A percentile compares a stretch with the other conserved stretches of the same genome.
These are phyloP conservation scores for Pangasius larnaudii DNA, from an alignment of 2,797 vertebrate genomes.

Conservation along the genomic window DNA sequence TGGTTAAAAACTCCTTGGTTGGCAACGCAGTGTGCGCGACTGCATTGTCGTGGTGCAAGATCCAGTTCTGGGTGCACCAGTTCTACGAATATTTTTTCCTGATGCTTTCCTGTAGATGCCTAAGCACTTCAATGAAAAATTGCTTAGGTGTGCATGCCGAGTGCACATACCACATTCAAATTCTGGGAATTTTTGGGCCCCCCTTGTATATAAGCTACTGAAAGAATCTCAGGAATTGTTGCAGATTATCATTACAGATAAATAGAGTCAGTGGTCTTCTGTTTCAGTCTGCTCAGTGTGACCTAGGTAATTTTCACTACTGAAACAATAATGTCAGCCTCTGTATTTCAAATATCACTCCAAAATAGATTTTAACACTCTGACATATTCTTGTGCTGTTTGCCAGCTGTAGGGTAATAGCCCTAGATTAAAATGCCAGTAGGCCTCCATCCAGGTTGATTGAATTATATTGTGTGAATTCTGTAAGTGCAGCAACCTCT, in stretches of 20 bases:
- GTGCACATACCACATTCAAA: too few relatives aligned
- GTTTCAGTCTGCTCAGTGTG: neutral
- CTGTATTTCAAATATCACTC: slow-evolving; percentile 38
- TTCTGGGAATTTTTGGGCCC: too few relatives aligned
- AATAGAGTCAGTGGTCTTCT: neutral
- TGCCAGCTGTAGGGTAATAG: neutral
- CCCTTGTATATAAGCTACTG: neutral
- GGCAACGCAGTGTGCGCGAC: too few relatives aligned
- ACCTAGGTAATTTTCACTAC: neutral
- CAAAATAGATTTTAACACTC: slow-evolving; percentile 31
- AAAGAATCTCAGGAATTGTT: neutral
- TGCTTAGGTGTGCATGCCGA: too few relatives aligned
- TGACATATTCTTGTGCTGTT: slow-evolving; percentile 12
- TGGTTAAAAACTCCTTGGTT: too few relatives aligned
- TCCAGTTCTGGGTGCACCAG: too few relatives aligned
- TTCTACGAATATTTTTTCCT: too few relatives aligned
- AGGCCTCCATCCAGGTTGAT: slow-evolving; percentile 6
- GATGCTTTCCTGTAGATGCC: too few relatives aligned
- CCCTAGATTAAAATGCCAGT: slow-evolving; percentile 21
- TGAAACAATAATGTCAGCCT: slow-evolving; percentile 11
- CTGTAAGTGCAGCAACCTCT: neutral
- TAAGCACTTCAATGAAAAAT: too few relatives aligned
- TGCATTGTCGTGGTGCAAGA: too few relatives aligned
- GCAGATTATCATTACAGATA: neutral
- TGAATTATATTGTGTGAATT: neutral